phyloP scores from a whole-genome alignment of 2,113 vertebrate species.

The Sceloporus undulatus region DNA sequence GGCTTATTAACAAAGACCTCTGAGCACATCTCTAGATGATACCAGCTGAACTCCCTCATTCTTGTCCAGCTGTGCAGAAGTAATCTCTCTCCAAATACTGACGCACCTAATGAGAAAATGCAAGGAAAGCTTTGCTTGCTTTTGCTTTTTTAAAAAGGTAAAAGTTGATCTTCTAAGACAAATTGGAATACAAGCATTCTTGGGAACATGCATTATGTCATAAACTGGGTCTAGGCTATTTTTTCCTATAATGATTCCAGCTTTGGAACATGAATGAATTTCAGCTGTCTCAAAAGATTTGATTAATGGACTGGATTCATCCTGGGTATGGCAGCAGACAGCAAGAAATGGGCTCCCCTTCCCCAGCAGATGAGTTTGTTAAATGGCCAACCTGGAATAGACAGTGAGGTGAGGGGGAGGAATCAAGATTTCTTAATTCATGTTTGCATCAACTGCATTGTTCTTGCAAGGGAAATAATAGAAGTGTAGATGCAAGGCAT shows the following conservation, averaged over 20 bases:
- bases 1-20: constrained; percentile 33
- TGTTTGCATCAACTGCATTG: not conserved
- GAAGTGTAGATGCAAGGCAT: not conserved
- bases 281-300: not conserved
- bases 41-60: not conserved
- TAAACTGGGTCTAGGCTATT: not conserved
- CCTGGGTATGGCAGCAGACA: not conserved
- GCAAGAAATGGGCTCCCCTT: no score
- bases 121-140: not conserved
- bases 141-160: not conserved
- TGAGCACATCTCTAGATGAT: constrained; percentile 26
- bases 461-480: no score
- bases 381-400: not conserved
- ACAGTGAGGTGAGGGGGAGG: not conserved
- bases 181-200: not conserved
- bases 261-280: not conserved
- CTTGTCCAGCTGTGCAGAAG: constrained; percentile 25
- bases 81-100: not conserved
- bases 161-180: not conserved
- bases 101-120: constrained; percentile 20
- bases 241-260: not conserved
- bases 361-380: not conserved
- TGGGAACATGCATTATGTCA: not conserved
- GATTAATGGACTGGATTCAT: not conserved
- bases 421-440: not conserved